Percentiles rank a stretch among this genome's conserved stretches.
phyloP scores from a whole-genome alignment of 2,113 vertebrate genomes.

The Tyto alba region DNA sequence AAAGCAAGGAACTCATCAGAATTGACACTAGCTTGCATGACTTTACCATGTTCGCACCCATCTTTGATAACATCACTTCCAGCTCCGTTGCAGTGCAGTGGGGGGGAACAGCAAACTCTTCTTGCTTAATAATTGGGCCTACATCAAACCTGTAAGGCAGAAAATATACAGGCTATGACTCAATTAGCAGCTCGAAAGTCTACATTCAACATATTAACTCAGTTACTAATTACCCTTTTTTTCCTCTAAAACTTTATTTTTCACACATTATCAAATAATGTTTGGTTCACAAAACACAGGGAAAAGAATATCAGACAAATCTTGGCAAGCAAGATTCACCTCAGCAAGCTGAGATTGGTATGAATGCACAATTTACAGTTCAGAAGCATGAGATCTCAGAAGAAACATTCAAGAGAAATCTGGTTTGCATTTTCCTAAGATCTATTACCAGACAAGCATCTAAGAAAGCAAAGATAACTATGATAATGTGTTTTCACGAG shows the following conservation, averaged over 20 bases:
- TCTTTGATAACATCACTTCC: conserved; percentile 74
- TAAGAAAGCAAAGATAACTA: neutral
- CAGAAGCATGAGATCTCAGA: neutral
- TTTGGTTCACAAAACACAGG: neutral
- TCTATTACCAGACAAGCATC: neutral
- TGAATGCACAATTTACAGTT: neutral
- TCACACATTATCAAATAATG: neutral
- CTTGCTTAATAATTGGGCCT: conserved; percentile 88
- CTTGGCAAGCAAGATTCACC: neutral
- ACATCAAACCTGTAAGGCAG: conserved; percentile 84
- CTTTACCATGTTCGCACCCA: conserved; percentile 84
- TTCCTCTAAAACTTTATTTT: neutral
- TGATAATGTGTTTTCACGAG: neutral
- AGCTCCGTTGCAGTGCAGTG: conserved; percentile 80
- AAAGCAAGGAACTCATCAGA: neutral
- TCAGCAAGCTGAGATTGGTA: neutral
- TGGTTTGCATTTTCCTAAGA: neutral
- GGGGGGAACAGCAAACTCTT: conserved; percentile 77
- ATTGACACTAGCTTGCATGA: neutral
- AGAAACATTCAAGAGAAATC: neutral
- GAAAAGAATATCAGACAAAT: neutral
- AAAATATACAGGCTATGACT: neutral
- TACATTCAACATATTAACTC: neutral
- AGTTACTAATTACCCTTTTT: neutral
- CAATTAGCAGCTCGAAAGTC: neutral